phyloP scores from a whole-genome alignment of 2,888 invertebrate genomes.

The Parelbella ahira region DNA sequence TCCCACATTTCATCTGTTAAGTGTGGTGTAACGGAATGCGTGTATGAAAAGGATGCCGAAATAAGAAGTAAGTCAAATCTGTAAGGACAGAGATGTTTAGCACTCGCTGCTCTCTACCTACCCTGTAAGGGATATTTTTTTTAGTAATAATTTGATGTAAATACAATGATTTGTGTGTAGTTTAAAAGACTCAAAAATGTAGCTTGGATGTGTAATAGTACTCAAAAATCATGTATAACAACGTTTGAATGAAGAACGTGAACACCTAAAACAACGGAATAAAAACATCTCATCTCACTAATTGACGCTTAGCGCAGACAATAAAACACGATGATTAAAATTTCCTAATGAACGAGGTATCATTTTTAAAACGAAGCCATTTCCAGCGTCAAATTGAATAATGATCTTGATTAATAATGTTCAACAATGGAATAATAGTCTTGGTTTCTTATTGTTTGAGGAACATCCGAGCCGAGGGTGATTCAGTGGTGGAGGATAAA shows the following conservation, averaged over 20 bases:
- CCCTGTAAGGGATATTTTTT: no score
- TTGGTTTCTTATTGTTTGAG: slow-evolving; percentile 25
- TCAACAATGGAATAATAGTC: slow-evolving; percentile 25
- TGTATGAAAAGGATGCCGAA: no score
- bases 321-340: slow-evolving; percentile 22
- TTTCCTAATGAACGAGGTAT: slow-evolving; percentile 15
- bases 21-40: no score
- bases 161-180: no score
- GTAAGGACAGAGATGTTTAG: no score
- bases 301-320: slow-evolving; percentile 24
- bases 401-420: slow-evolving; percentile 25
- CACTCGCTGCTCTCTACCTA: no score
- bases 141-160: no score
- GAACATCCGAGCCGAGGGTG: slow-evolving; percentile 17
- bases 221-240: no score
- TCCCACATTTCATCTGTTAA: no score
- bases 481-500: slow-evolving; percentile 20
- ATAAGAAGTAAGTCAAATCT: no score
- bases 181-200: no score
- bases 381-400: slow-evolving; percentile 21
- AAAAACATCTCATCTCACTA: slow-evolving; percentile 23
- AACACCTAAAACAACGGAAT: slow-evolving; percentile 13
- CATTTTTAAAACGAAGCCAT: slow-evolving; percentile 22
- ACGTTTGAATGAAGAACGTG: background rate
- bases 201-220: no score